Conservation (phyloP, 2,113 vertebrate genomes). For the Mugil cephalus region DNA sequence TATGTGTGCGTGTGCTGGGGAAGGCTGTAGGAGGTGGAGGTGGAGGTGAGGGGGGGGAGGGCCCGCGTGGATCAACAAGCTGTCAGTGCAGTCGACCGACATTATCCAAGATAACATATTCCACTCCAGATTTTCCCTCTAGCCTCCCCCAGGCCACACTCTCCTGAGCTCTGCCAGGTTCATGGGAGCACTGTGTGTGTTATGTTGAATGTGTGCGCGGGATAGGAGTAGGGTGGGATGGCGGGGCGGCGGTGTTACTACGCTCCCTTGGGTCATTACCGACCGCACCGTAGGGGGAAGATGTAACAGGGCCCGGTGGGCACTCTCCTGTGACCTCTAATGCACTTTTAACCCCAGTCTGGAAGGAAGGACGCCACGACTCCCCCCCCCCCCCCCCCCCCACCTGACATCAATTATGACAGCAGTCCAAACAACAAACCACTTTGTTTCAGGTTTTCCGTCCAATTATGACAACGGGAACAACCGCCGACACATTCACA, state of each 20-base stretch:
- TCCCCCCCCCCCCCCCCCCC: neutral
- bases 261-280: constrained; percentile 74
- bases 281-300: constrained; percentile 28
- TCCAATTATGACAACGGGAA: constrained; percentile 34
- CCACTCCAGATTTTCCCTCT: constrained; percentile 76
- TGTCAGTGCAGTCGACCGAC: constrained; percentile 69
- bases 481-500: neutral
- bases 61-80: constrained; percentile 71
- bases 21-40: constrained; percentile 38
- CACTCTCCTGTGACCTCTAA: constrained; percentile 70
- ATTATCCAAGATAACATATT: constrained; percentile 76
- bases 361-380: constrained; percentile 29
- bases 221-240: constrained; percentile 26
- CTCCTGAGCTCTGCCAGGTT: constrained; percentile 74
- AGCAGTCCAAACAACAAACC: neutral
- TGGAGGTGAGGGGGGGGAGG: constrained; percentile 40
- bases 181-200: constrained; percentile 47
- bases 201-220: constrained; percentile 20
- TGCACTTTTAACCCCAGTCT: constrained; percentile 75
- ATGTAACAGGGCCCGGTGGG: constrained; percentile 50
- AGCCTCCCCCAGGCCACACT: constrained; percentile 70
- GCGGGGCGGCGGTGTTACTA: constrained; percentile 52
- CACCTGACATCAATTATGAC: constrained; percentile 22
- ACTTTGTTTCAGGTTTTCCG: neutral
- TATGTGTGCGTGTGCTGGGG: constrained; percentile 24